phyloP scores from a whole-genome alignment of 2,797 vertebrate genomes.

The Trachurus trachurus region DNA sequence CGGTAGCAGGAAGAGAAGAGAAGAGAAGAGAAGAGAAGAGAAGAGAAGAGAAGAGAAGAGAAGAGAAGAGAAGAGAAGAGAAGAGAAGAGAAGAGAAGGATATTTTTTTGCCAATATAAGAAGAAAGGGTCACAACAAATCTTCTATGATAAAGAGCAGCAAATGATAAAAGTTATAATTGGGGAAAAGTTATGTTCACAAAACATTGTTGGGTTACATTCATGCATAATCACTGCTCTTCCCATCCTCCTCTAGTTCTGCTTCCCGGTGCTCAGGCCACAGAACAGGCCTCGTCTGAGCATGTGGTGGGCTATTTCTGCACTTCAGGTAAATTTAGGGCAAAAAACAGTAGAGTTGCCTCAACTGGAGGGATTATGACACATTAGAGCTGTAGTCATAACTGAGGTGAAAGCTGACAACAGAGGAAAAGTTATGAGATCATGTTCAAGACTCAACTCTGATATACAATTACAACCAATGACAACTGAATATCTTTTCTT shows the following conservation, averaged over 20 bases:
- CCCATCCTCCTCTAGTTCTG: slow-evolving; percentile 29
- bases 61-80: slow-evolving; percentile 10
- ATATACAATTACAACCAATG: slow-evolving; percentile 91
- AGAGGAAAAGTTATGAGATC: slow-evolving; percentile 29
- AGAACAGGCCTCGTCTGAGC: slow-evolving; percentile 11
- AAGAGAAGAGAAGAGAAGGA: slow-evolving; percentile 18
- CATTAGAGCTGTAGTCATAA: slow-evolving; percentile 18
- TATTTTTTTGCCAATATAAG: slow-evolving; percentile 25
- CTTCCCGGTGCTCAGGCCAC: slow-evolving; percentile 41
- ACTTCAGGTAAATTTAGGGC: slow-evolving; percentile 24
- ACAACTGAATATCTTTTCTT: slow-evolving; percentile 74
- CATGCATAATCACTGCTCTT: slow-evolving; percentile 61
- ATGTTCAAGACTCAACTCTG: slow-evolving; percentile 86
- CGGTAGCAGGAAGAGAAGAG: slow-evolving; percentile 1
- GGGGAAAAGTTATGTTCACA: slow-evolving; percentile 31
- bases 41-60: slow-evolving; percentile 5
- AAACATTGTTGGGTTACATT: slow-evolving; percentile 68
- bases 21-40: slow-evolving; percentile 7
- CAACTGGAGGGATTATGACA: slow-evolving; percentile 33
- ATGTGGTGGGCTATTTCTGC: not conserved
- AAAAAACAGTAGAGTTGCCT: slow-evolving; percentile 9
- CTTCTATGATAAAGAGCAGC: slow-evolving; percentile 57
- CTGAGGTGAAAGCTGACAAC: slow-evolving; percentile 38
- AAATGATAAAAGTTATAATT: slow-evolving; percentile 44
- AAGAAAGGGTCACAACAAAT: slow-evolving; percentile 41